These are phyloP conservation scores for Dryocosmus kuriphilus DNA, from an alignment of 2,888 invertebrate genomes.

Conservation along the genomic window DNA sequence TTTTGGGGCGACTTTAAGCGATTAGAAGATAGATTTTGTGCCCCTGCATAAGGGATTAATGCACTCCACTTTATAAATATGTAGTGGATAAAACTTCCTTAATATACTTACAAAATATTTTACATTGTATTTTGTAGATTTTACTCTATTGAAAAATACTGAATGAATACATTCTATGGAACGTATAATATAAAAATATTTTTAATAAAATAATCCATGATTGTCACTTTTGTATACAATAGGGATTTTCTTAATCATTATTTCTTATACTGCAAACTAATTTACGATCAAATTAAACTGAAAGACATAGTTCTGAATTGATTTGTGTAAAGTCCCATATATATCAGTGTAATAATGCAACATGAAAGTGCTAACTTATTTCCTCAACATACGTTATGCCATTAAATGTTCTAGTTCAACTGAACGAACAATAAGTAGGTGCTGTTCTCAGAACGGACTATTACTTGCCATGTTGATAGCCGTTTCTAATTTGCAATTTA, in stretches of 20 bases:
- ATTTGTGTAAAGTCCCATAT: not conserved
- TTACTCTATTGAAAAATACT: not conserved
- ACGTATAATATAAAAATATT: too few relatives aligned
- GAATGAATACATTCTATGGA: not conserved
- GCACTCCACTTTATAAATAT: not conserved
- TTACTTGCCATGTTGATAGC: not conserved
- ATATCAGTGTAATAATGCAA: not conserved
- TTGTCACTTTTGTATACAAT: too few relatives aligned
- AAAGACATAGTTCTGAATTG: not conserved
- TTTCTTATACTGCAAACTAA: not conserved
- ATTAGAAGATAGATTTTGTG: not conserved
- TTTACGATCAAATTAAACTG: not conserved
- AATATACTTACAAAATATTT: too few relatives aligned
- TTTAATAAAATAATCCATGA: too few relatives aligned
- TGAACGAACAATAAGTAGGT: not conserved
- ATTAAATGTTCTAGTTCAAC: not conserved
- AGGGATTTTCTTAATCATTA: not conserved
- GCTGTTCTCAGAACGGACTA: not conserved
- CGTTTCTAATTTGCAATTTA: constrained; percentile 6
- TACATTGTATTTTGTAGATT: too few relatives aligned
- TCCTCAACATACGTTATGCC: not conserved
- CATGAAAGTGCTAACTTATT: not conserved
- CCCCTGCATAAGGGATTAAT: not conserved
- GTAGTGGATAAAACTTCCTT: too few relatives aligned
- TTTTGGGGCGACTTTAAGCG: not conserved